These are phyloP conservation scores for Lepilemur septentrionalis DNA, from an alignment of 2,797 vertebrate genomes.

Conservation along the genomic window DNA sequence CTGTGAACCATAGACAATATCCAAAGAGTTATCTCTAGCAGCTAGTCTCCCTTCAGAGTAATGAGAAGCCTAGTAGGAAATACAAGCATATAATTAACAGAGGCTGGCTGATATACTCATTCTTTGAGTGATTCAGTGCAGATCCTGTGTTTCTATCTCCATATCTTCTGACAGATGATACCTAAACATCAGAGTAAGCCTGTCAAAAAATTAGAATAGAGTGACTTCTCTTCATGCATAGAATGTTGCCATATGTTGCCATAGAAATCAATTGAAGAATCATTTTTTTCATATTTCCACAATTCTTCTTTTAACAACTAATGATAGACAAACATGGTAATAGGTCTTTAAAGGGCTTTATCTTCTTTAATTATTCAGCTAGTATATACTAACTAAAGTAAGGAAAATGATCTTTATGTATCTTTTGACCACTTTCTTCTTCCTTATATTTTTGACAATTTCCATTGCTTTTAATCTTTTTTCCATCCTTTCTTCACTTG, in stretches of 20 bases:
- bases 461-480: not conserved
- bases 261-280: constrained; percentile 44
- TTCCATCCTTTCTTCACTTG: not conserved
- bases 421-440: not conserved
- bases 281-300: not conserved
- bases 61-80: constrained; percentile 5
- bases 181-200: not conserved
- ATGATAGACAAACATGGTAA: not conserved
- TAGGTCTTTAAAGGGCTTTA: not conserved
- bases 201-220: constrained; percentile 52
- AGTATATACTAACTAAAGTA: not conserved
- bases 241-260: constrained; percentile 29
- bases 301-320: not conserved
- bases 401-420: not conserved
- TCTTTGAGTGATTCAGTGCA: not conserved
- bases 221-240: constrained; percentile 54
- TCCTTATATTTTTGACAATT: not conserved
- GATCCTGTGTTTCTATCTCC: constrained; percentile 31
- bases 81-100: not conserved
- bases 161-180: constrained; percentile 41
- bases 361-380: not conserved
- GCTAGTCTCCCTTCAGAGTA: not conserved
- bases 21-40: not conserved
- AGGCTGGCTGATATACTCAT: not conserved
- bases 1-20: not conserved